Evolutionary conservation across 2,797 vertebrate species (phyloP).

Genomic region (Mormyrus hasselquistii): DNA sequence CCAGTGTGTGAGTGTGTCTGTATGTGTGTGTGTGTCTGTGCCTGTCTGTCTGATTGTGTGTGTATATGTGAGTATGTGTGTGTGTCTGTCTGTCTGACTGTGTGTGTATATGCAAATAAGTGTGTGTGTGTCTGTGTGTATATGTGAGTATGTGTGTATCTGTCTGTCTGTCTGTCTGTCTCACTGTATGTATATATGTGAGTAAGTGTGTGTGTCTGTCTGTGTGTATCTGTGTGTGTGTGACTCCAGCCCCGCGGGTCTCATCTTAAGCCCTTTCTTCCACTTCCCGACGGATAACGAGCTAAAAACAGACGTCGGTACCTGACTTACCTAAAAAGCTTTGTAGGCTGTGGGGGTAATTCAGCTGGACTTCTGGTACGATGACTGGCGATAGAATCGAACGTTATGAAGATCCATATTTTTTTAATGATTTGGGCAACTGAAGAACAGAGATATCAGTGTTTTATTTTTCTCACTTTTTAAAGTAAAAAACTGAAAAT

Average conservation of each 20-base stretch:
- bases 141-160: no score
- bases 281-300: not conserved
- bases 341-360: not conserved
- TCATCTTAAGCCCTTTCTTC: not conserved
- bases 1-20: not conserved
- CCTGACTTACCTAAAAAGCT: not conserved
- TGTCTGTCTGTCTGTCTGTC: not conserved
- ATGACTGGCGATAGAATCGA: not conserved
- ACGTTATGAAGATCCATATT: not conserved
- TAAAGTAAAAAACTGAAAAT: not conserved
- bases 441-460: not conserved
- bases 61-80: not conserved
- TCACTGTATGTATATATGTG: no score
- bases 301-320: not conserved
- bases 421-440: not conserved
- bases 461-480: not conserved
- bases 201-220: not conserved
- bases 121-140: no score
- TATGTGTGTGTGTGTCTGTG: not conserved
- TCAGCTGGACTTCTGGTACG: not conserved
- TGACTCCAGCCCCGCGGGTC: not conserved
- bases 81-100: not conserved
- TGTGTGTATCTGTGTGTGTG: not conserved
- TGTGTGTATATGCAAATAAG: no score
- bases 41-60: not conserved